Evolutionary conservation across 2,797 vertebrate genomes (phyloP).

Genomic region (Hoplostethus mediterraneus): DNA sequence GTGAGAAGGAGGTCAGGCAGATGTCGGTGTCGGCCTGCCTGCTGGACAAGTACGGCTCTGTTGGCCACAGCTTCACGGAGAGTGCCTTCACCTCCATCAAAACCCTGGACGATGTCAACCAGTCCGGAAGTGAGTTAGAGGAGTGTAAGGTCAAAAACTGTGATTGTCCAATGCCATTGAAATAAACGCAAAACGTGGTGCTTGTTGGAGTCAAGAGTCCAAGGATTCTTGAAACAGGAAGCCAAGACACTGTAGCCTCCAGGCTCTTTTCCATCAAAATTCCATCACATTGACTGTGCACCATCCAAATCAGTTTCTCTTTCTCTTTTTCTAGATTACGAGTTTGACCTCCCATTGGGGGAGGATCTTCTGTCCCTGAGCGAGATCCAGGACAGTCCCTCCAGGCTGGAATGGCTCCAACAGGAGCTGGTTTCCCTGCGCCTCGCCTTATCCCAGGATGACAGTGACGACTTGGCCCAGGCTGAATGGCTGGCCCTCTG

Average conservation of each 20-base stretch:
- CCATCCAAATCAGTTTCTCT: background rate
- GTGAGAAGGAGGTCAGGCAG: slow-evolving; percentile 72
- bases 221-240: no score
- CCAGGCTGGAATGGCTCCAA: slow-evolving; percentile 83
- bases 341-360: slow-evolving; percentile 75
- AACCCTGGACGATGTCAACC: slow-evolving; percentile 75
- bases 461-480: slow-evolving; percentile 70
- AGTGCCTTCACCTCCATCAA: slow-evolving; percentile 79
- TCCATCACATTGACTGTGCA: background rate
- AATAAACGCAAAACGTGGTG: no score
- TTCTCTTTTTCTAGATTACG: slow-evolving; percentile 69
- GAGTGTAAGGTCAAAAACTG: no score
- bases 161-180: no score
- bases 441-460: slow-evolving; percentile 78
- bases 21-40: slow-evolving; percentile 84
- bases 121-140: slow-evolving; percentile 66
- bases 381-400: slow-evolving; percentile 62
- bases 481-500: slow-evolving; percentile 86
- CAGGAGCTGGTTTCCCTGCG: slow-evolving; percentile 84
- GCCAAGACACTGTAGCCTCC: no score
- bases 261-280: background rate
- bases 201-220: no score
- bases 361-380: slow-evolving; percentile 79
- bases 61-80: slow-evolving; percentile 72
- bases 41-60: slow-evolving; percentile 80